A percentile compares a stretch with the other conserved stretches of the same genome.
These are phyloP conservation scores for Apotomis betuletana DNA, from an alignment of 2,888 invertebrate genomes.

Conservation along the genomic window DNA sequence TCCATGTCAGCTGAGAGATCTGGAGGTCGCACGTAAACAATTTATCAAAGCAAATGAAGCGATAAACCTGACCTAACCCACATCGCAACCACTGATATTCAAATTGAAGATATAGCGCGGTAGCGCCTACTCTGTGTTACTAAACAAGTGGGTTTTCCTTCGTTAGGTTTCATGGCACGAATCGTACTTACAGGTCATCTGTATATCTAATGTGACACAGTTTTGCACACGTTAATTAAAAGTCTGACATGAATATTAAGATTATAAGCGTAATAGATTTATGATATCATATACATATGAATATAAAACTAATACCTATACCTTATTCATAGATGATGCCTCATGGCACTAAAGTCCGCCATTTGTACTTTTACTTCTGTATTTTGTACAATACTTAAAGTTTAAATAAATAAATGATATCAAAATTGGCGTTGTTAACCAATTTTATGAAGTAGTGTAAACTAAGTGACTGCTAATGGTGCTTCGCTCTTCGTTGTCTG, in stretches of 20 bases:
- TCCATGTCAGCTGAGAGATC: neutral
- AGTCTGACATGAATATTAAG: neutral
- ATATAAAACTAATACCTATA: too few species aligned
- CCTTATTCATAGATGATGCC: too few species aligned
- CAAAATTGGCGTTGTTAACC: too few species aligned
- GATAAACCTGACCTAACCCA: conserved; percentile 31
- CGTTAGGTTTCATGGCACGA: conserved; percentile 26
- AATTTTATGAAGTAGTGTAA: too few species aligned
- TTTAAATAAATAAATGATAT: too few species aligned
- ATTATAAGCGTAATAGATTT: too few species aligned
- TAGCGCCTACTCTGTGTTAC: neutral
- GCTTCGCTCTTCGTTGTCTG: too few species aligned
- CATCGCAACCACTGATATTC: conserved; percentile 18
- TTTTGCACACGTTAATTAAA: conserved; percentile 16
- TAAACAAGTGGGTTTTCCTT: conserved; percentile 3
- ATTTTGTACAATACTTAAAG: too few species aligned
- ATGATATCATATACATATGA: too few species aligned
- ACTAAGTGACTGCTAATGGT: too few species aligned
- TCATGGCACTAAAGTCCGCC: too few species aligned
- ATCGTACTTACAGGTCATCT: neutral
- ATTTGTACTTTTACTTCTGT: too few species aligned
- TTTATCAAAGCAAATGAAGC: conserved; percentile 11
- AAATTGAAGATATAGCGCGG: conserved; percentile 5
- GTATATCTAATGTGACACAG: conserved; percentile 5
- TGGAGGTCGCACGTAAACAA: conserved; percentile 8